These are phyloP conservation scores for Sander lucioperca DNA, from an alignment of 2,113 vertebrate species.

Conservation along the genomic window DNA sequence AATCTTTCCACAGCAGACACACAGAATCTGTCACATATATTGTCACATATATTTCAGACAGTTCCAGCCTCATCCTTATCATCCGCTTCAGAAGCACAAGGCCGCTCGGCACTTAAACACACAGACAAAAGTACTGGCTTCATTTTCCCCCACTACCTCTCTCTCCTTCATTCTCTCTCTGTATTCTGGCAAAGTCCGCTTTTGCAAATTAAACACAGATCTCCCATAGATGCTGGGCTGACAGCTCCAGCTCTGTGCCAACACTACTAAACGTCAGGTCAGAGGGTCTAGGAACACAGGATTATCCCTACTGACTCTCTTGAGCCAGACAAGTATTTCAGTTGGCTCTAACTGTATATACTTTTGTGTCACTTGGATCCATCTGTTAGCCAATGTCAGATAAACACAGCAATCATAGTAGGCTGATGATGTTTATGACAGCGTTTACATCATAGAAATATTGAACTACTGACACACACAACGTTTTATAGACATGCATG, in stretches of 20 bases:
- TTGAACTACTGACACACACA: slow-evolving; percentile 51
- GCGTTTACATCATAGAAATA: slow-evolving; percentile 49
- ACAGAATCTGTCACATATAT: slow-evolving; percentile 36
- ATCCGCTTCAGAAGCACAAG: slow-evolving; percentile 40
- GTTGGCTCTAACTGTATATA: slow-evolving; percentile 62
- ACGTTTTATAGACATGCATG: background rate
- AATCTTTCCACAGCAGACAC: slow-evolving; percentile 41
- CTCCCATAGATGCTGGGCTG: slow-evolving; percentile 78
- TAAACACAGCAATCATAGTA: slow-evolving; percentile 57
- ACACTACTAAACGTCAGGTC: slow-evolving; percentile 78
- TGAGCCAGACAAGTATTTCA: slow-evolving; percentile 67
- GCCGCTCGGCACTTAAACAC: slow-evolving; percentile 36
- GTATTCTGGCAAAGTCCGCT: slow-evolving; percentile 70
- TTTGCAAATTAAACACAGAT: slow-evolving; percentile 83
- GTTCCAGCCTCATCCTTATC: slow-evolving; percentile 41
- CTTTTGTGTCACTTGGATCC: slow-evolving; percentile 65
- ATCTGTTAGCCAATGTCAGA: slow-evolving; percentile 52
- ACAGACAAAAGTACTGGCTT: slow-evolving; percentile 62
- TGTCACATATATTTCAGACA: slow-evolving; percentile 38
- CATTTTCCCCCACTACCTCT: slow-evolving; percentile 32
- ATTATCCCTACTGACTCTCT: slow-evolving; percentile 73
- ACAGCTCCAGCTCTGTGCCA: slow-evolving; percentile 82
- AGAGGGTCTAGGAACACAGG: slow-evolving; percentile 73
- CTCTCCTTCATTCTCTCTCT: slow-evolving; percentile 55
- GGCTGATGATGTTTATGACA: slow-evolving; percentile 52